Conservation (phyloP, 2,113 vertebrate genomes). For the Misgurnus anguillicaudatus region DNA sequence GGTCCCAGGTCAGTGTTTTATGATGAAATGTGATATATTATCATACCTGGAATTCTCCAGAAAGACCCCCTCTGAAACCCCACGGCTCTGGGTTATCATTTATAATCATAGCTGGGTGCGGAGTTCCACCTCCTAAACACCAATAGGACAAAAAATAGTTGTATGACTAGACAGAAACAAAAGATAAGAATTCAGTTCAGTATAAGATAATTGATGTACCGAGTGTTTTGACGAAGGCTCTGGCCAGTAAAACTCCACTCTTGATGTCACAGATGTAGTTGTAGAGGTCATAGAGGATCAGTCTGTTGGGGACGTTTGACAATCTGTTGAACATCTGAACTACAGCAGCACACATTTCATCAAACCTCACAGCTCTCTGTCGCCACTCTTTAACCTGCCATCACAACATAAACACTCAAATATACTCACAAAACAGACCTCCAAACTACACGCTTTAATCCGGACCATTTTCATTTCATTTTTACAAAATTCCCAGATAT, state of each 20-base stretch:
- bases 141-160: no score
- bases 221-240: constrained; percentile 90
- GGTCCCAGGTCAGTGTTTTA: not conserved
- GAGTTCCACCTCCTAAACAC: constrained; percentile 84
- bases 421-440: not conserved
- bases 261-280: constrained; percentile 99
- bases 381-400: constrained; percentile 88
- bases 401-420: not conserved
- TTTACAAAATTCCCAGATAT: no score
- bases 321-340: constrained; percentile 98
- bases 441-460: not conserved
- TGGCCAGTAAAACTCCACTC: constrained; percentile 94
- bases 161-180: no score
- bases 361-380: constrained; percentile 84
- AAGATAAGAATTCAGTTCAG: no score
- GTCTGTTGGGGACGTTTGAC: constrained; percentile 93
- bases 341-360: constrained; percentile 88
- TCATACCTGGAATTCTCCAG: constrained; percentile 98
- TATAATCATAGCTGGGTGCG: constrained; percentile 88
- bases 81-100: constrained; percentile 95
- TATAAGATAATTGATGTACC: constrained; percentile 61
- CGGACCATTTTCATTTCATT: not conserved
- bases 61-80: constrained; percentile 98
- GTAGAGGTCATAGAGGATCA: constrained; percentile 96
- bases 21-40: not conserved